Base-by-base conservation (phyloP, 2,888 invertebrate genomes). In the Heliothis peltigera region DNA sequence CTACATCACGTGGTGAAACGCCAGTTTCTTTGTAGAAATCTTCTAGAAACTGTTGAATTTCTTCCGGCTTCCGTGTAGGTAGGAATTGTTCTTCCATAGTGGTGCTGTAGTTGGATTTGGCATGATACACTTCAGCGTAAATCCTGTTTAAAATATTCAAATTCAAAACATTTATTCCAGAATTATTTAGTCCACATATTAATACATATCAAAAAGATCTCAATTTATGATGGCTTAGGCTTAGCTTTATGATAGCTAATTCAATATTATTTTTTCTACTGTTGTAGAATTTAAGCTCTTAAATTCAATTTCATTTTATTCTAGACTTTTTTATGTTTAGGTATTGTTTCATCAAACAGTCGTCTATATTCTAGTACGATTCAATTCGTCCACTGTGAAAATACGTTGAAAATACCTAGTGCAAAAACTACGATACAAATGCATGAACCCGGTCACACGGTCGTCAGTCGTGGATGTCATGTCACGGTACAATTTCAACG, bases 1-100 rank as follows among this genome's bases (percentile, higher is more conserved):
- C 96, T 4, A 98, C 95, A 1, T 95, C 91, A 10, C 89, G 84
- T 0, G 98, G 97, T 55, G 96, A 95, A 8, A 98, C 87, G 21
- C 95, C 92, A 22, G 96, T 96, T 84, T 96, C 96, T 0, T 92
- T 84, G 71, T 96, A 70, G 7, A 96, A 75, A 96, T 95, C 51
- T 96, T 95, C 3, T 88, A 82, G 0, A 96, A 96, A 88, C 46
- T 91, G 84, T 60, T 92, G 91, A 62, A 96, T 77, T 2, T 85
- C 83, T 17, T 84, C 61, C 0, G 84, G 62, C 2, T 80, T 55
- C 4, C 85, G 79, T 1, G 62, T 53, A 0, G 85, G 73, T 15
- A 82, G 44, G 18, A 87, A 86, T 18, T 51, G 53, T 0, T 43
- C 15, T 18, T 46, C 25, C 42, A 15, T 15, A 1, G 21, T 46